A percentile compares a stretch with the other conserved stretches of the same genome.
These are phyloP conservation scores for Diacarnus erythraeanus DNA, from an alignment of 37 sponge, comb jelly and placozoan species.

Conservation along the genomic window DNA sequence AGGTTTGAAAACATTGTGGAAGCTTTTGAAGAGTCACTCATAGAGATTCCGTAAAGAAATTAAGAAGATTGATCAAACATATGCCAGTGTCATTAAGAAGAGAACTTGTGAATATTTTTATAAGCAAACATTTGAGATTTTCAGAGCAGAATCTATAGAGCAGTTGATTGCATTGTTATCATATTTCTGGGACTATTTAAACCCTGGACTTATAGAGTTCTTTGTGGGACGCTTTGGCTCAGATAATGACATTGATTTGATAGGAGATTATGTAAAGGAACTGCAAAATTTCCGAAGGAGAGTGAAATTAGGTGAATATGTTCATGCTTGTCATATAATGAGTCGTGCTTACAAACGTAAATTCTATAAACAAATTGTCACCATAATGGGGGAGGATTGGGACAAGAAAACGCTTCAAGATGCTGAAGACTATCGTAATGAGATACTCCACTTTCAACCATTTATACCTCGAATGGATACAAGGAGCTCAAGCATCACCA, in stretches of 20 bases:
- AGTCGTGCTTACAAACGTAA: not conserved
- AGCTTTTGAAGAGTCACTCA: not conserved
- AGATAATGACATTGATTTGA: not conserved
- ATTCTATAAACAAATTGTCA: not conserved
- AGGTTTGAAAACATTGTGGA: not conserved
- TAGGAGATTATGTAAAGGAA: not conserved
- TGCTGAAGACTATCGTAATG: not conserved
- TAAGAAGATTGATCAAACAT: not conserved
- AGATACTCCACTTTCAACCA: not conserved
- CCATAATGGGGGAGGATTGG: not conserved
- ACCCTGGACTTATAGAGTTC: not conserved
- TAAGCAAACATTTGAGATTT: not conserved
- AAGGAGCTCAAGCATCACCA: not conserved
- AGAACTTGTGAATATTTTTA: not conserved
- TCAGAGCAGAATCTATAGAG: not conserved
- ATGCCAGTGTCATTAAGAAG: not conserved
- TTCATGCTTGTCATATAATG: not conserved
- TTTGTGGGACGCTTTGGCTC: not conserved
- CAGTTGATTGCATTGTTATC: not conserved
- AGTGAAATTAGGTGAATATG: not conserved
- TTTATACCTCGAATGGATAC: not conserved
- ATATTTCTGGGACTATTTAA: not conserved
- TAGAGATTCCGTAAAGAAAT: not conserved
- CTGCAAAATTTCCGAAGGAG: not conserved
- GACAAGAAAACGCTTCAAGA: not conserved